Evolutionary conservation across 2,113 vertebrate genomes (phyloP).

Genomic region (Circaetus cinerascens): DNA sequence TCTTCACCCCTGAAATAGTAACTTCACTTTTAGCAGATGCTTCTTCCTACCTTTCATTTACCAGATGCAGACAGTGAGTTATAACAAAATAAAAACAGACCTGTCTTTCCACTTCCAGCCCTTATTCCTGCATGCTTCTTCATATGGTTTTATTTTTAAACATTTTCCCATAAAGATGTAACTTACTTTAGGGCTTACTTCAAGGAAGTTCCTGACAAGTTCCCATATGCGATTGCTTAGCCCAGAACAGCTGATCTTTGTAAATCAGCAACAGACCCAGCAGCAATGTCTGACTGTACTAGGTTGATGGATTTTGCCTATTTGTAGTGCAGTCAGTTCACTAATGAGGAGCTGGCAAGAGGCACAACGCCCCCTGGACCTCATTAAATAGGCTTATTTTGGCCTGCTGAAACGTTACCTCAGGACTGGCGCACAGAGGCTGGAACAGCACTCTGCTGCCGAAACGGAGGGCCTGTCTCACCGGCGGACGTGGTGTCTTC

Average conservation of each 20-base stretch:
- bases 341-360: slow-evolving; percentile 22
- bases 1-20: background rate
- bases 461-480: rapidly evolving
- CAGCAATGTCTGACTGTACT: background rate
- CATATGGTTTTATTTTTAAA: slow-evolving; percentile 57
- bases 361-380: background rate
- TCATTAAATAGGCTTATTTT: background rate
- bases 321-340: background rate
- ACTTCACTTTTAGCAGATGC: background rate
- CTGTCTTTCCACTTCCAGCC: background rate
- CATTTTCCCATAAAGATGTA: slow-evolving; percentile 31
- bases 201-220: slow-evolving; percentile 34
- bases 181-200: slow-evolving; percentile 60
- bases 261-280: slow-evolving; percentile 39
- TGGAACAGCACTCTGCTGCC: background rate
- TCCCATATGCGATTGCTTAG: slow-evolving; percentile 15
- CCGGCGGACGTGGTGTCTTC: rapidly evolving
- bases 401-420: background rate
- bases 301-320: background rate
- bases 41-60: background rate
- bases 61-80: background rate
- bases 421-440: background rate
- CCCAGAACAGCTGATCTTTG: slow-evolving; percentile 36
- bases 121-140: background rate
- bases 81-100: background rate